A percentile compares a stretch with the other conserved stretches of the same genome.
Conservation (phyloP, 2,113 vertebrate genomes). For the Sinocyclocheilus rhinocerous region DNA sequence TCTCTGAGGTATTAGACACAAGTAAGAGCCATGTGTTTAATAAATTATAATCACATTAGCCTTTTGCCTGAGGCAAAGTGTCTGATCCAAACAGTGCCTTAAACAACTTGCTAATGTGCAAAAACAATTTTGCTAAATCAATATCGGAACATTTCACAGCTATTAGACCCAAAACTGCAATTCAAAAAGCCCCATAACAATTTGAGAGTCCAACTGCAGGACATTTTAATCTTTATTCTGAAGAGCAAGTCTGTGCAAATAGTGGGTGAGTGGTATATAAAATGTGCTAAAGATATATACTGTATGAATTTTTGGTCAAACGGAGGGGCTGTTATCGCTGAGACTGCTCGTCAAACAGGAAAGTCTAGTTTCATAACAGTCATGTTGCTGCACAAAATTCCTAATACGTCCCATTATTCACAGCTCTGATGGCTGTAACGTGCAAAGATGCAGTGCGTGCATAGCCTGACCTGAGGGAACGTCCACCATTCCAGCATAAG, state of each 20-base stretch:
- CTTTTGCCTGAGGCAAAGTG: constrained; percentile 3
- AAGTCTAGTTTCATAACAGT: not conserved
- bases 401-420: not conserved
- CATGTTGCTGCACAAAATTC: not conserved
- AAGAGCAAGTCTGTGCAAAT: no score
- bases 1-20: not conserved
- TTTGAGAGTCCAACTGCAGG: not conserved
- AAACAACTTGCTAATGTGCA: not conserved
- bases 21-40: constrained; percentile 16
- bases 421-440: not conserved
- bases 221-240: not conserved
- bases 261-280: not conserved
- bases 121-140: not conserved
- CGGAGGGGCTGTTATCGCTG: not conserved
- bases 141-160: not conserved
- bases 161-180: not conserved
- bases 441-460: not conserved
- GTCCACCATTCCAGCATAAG: no score
- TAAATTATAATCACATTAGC: constrained; percentile 11
- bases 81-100: constrained; percentile 5
- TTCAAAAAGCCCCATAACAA: not conserved
- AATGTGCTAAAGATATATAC: not conserved
- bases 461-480: no score
- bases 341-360: not conserved
- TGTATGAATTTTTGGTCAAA: not conserved